A percentile compares a stretch with the other conserved stretches of the same genome.
Conservation (phyloP, 23 tunicate species). For the Trididemnum miniatum region DNA sequence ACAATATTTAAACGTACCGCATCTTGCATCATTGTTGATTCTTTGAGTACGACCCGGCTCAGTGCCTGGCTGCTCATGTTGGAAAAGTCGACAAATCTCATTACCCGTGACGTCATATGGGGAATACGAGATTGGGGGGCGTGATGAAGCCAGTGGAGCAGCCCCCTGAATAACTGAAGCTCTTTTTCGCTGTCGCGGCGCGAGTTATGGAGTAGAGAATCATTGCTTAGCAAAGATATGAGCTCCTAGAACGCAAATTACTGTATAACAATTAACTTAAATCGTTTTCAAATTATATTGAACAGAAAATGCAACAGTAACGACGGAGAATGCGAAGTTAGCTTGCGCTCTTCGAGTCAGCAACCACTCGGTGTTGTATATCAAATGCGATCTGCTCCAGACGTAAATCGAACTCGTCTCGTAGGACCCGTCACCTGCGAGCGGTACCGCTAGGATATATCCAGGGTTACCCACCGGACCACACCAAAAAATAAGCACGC, state of each 20-base stretch:
- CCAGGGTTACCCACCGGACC: too few relatives aligned
- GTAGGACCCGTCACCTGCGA: too few relatives aligned
- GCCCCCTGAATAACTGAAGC: constrained; percentile 32
- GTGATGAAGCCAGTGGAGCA: constrained; percentile 49
- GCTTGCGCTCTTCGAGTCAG: too few relatives aligned
- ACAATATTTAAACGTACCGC: constrained; percentile 9
- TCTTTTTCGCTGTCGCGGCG: constrained; percentile 51
- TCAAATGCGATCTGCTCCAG: too few relatives aligned
- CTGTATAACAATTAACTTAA: too few relatives aligned
- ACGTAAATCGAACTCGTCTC: too few relatives aligned
- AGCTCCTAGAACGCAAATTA: constrained; percentile 53
- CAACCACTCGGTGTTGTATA: too few relatives aligned
- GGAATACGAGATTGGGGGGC: constrained; percentile 43
- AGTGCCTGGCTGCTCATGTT: constrained; percentile 43
- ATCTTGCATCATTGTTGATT: constrained; percentile 22
- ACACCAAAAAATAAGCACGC: too few relatives aligned
- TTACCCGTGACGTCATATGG: constrained; percentile 48
- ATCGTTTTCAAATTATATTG: too few relatives aligned
- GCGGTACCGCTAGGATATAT: too few relatives aligned
- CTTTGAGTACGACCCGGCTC: constrained; percentile 43
- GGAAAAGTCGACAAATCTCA: constrained; percentile 57
- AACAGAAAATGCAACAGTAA: too few relatives aligned
- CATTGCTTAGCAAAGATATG: constrained; percentile 45
- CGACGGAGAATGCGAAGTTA: too few relatives aligned
- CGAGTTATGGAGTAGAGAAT: constrained; percentile 6